Conservation (phyloP, 1,140 invertebrate species). For the Lordiphosa clarofinis region DNA sequence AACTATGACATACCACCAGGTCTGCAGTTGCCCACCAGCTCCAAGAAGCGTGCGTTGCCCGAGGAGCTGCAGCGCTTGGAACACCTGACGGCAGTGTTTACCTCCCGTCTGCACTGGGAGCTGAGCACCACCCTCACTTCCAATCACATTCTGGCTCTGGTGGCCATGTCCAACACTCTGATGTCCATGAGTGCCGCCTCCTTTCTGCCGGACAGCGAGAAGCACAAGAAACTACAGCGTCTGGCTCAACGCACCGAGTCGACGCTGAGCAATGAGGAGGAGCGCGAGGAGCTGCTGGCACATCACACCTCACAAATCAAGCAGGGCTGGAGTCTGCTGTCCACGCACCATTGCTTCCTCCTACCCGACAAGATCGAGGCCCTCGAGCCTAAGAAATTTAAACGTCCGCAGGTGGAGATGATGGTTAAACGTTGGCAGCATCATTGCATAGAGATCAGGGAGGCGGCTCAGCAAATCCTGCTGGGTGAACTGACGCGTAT, state of each 20-base stretch:
- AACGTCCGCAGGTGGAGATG: constrained; percentile 97
- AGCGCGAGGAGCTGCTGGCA: constrained; percentile 89
- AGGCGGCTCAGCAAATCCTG: constrained; percentile 97
- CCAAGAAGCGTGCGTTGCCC: constrained; percentile 83
- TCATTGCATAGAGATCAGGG: constrained; percentile 96
- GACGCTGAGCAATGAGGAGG: constrained; percentile 83
- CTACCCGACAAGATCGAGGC: constrained; percentile 92
- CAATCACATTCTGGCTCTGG: constrained; percentile 96
- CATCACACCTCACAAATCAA: constrained; percentile 95
- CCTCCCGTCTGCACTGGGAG: constrained; percentile 95
- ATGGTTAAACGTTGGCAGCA: constrained; percentile 99
- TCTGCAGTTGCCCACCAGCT: constrained; percentile 78
- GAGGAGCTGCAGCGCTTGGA: constrained; percentile 87
- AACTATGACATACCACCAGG: constrained; percentile 80
- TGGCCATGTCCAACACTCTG: constrained; percentile 96
- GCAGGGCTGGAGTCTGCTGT: constrained; percentile 97
- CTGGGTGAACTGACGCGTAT: constrained; percentile 94
- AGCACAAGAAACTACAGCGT: constrained; percentile 87
- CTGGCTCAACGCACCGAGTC: constrained; percentile 75
- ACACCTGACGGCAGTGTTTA: constrained; percentile 90
- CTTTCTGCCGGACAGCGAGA: constrained; percentile 92
- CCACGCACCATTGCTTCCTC: constrained; percentile 97
- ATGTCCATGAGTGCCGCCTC: constrained; percentile 99
- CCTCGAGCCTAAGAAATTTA: constrained; percentile 89
- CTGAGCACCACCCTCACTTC: constrained; percentile 96